Conservation (phyloP, 1,140 invertebrate species). For the Cherax quadricarinatus region DNA sequence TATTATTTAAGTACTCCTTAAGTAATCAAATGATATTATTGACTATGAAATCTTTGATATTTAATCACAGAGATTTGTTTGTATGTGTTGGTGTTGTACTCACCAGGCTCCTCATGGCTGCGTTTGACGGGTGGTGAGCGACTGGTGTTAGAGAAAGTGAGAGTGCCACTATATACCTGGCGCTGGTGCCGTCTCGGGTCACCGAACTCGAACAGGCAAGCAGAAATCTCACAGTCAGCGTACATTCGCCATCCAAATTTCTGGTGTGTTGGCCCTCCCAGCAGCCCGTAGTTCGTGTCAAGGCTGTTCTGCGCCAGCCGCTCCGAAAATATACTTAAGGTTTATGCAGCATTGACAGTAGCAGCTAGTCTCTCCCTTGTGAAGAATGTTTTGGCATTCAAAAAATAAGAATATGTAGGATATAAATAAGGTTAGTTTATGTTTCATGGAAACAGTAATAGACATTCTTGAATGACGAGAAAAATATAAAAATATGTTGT, state of each 20-base stretch:
- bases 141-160: neutral
- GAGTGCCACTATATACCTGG: neutral
- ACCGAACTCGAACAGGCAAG: neutral
- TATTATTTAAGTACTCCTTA: too few relatives aligned
- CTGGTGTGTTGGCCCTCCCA: neutral
- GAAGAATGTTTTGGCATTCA: too few relatives aligned
- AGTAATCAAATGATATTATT: too few relatives aligned
- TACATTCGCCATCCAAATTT: neutral
- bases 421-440: too few relatives aligned
- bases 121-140: neutral
- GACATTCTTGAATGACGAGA: too few relatives aligned
- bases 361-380: too few relatives aligned
- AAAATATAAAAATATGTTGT: too few relatives aligned
- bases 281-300: neutral
- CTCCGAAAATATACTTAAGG: neutral
- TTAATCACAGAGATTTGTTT: too few relatives aligned
- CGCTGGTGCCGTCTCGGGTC: neutral
- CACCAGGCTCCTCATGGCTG: conserved; percentile 1
- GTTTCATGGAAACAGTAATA: too few relatives aligned
- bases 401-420: too few relatives aligned
- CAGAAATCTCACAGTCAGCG: neutral
- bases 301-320: neutral
- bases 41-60: too few relatives aligned
- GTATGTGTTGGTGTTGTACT: neutral
- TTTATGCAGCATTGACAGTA: neutral